Percentiles rank a stretch among this genome's conserved stretches.
These are phyloP conservation scores for Pontoporia blainvillei DNA, from an alignment of 2,113 vertebrate genomes.

Conservation along the genomic window DNA sequence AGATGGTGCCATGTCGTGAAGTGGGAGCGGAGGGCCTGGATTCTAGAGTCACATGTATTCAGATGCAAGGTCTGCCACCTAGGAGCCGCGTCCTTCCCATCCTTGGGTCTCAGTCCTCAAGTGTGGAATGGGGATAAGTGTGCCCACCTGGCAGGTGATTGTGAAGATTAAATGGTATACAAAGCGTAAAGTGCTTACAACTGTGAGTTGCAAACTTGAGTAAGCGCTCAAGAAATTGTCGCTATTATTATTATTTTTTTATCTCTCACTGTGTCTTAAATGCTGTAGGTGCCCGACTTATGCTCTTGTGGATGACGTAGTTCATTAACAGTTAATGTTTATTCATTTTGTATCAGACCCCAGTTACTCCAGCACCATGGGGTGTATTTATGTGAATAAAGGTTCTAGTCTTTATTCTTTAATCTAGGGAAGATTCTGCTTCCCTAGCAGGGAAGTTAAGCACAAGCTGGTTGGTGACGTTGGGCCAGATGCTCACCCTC, in stretches of 20 bases:
- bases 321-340: background rate
- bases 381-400: background rate
- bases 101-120: background rate
- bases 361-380: background rate
- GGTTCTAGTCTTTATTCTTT: background rate
- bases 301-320: background rate
- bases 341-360: background rate
- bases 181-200: background rate
- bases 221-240: background rate
- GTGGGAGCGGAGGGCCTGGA: background rate
- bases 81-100: background rate
- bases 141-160: too few species aligned
- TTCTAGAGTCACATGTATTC: background rate
- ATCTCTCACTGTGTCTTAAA: background rate
- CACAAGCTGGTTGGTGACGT: background rate
- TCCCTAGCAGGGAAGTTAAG: background rate
- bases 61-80: background rate
- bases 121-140: background rate
- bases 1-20: rapidly evolving
- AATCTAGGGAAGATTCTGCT: too few species aligned
- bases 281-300: rapidly evolving
- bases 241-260: background rate
- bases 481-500: background rate
- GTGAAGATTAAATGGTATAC: background rate
- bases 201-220: background rate